Percentiles rank a stretch among this genome's conserved stretches.
These are phyloP conservation scores for Zeugodacus cucurbitae DNA, from an alignment of 1,140 invertebrate species.

Conservation along the genomic window DNA sequence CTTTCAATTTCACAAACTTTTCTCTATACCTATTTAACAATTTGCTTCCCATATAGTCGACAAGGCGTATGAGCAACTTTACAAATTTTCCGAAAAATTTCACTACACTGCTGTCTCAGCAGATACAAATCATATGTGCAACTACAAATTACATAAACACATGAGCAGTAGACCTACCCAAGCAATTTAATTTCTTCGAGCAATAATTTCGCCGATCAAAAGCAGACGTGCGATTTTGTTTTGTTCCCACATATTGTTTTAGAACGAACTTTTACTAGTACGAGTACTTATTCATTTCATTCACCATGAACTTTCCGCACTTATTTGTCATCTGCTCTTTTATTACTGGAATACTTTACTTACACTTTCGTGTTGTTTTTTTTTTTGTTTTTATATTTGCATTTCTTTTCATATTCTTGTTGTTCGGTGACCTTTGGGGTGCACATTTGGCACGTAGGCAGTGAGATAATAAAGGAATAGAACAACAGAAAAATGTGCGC, in stretches of 20 bases:
- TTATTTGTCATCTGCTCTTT: neutral
- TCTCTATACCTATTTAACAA: too few species aligned
- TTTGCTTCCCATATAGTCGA: too few species aligned
- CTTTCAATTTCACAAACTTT: too few species aligned
- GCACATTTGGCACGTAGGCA: neutral
- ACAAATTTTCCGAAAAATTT: too few species aligned
- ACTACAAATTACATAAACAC: too few species aligned
- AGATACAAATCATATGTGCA: too few species aligned
- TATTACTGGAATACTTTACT: neutral
- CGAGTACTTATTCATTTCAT: neutral
- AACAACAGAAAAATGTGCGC: conserved; percentile 38
- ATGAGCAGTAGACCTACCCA: too few species aligned
- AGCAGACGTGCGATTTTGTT: neutral
- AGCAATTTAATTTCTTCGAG: neutral
- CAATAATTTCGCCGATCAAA: neutral
- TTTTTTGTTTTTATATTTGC: neutral
- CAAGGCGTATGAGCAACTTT: too few species aligned
- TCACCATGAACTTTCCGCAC: neutral
- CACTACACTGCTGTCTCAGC: too few species aligned
- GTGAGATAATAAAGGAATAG: conserved; percentile 1
- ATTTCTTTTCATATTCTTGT: neutral
- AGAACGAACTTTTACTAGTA: neutral
- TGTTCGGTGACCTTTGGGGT: conserved; percentile 5
- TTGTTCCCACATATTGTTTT: neutral
- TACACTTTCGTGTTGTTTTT: neutral